Conservation (phyloP, 2,797 vertebrate species). For the Takifugu ocellatus region DNA sequence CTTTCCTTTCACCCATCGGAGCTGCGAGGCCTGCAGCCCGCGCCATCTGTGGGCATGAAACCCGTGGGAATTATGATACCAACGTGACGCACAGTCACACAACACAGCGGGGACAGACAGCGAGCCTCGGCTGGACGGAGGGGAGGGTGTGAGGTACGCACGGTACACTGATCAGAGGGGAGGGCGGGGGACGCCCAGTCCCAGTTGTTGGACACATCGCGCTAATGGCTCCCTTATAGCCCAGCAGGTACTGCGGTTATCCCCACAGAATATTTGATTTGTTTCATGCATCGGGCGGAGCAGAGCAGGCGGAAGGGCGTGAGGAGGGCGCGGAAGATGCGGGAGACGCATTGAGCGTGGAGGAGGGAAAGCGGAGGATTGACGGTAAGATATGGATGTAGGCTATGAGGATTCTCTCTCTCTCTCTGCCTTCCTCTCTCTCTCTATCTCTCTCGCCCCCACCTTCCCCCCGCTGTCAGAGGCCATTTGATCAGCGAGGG, state of each 20-base stretch:
- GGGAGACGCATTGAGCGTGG: slow-evolving; percentile 73
- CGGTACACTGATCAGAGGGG: slow-evolving; percentile 36
- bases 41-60: slow-evolving; percentile 60
- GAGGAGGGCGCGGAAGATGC: slow-evolving; percentile 65
- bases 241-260: slow-evolving; percentile 23
- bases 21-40: slow-evolving; percentile 44
- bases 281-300: slow-evolving; percentile 65
- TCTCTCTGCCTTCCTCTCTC: slow-evolving; percentile 10
- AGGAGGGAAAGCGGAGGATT: slow-evolving; percentile 63
- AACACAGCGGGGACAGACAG: slow-evolving; percentile 59
- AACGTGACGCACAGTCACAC: slow-evolving; percentile 70
- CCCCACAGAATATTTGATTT: slow-evolving; percentile 47
- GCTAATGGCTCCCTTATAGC: slow-evolving; percentile 49
- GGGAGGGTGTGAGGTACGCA: slow-evolving; percentile 58
- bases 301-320: slow-evolving; percentile 40
- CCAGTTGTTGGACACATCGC: slow-evolving; percentile 46
- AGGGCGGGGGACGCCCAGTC: slow-evolving; percentile 59
- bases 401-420: slow-evolving; percentile 53
- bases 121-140: slow-evolving; percentile 62
- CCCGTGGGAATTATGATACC: slow-evolving; percentile 72
- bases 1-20: slow-evolving; percentile 15
- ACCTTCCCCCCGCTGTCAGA: slow-evolving; percentile 36
- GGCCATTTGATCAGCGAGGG: slow-evolving; percentile 48
- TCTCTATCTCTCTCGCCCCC: slow-evolving; percentile 8
- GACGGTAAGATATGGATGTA: slow-evolving; percentile 73